Evolutionary conservation across 1,140 invertebrate species (phyloP).

Genomic region (Ganaspis sp.): DNA sequence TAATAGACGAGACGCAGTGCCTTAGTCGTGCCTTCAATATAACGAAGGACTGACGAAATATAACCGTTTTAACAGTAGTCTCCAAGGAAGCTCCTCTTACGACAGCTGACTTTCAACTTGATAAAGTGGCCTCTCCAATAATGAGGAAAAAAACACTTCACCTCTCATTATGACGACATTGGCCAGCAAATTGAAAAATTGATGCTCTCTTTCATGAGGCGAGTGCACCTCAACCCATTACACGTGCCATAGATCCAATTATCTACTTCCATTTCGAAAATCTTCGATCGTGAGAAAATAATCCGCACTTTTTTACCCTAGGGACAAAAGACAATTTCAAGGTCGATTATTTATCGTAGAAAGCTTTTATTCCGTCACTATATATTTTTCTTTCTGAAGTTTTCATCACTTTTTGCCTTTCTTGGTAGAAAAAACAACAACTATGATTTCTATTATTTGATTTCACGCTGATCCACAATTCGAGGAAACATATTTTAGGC

Average conservation of each 20-base stretch:
- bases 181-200: slow-evolving; percentile 15
- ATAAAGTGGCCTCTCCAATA: slow-evolving; percentile 7
- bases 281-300: not conserved
- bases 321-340: not conserved
- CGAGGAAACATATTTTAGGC: too few relatives aligned
- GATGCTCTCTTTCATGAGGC: not conserved
- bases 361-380: not conserved
- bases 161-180: slow-evolving; percentile 28
- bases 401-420: too few relatives aligned
- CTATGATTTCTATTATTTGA: too few relatives aligned
- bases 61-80: not conserved
- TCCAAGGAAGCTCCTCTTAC: not conserved
- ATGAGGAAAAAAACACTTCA: not conserved
- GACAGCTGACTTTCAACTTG: slow-evolving; percentile 19
- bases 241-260: slow-evolving; percentile 7
- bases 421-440: too few relatives aligned
- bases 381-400: not conserved
- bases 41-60: slow-evolving; percentile 14
- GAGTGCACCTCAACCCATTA: not conserved
- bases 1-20: not conserved
- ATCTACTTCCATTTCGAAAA: not conserved
- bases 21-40: not conserved
- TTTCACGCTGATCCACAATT: too few relatives aligned
- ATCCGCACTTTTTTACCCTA: slow-evolving; percentile 7
- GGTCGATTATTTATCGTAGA: not conserved